Base-by-base conservation (phyloP, 1,140 invertebrate genomes). In the Drosophila murphyi region DNA sequence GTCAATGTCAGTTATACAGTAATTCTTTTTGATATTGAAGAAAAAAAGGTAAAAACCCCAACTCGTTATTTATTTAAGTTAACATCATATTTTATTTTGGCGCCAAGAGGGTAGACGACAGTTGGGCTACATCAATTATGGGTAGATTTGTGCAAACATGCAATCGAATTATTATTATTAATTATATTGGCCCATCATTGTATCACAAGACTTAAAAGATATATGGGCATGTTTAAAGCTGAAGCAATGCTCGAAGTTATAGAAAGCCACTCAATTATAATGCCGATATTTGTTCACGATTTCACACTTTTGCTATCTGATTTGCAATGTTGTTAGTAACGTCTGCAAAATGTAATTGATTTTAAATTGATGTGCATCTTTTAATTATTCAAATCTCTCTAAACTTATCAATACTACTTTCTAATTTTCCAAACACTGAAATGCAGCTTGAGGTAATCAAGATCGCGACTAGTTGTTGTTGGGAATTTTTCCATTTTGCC, bases 141-240 rank as follows among this genome's bases (percentile, higher is more conserved):
- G 32, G 29, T 57, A 62, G 51, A 69, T 80, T 65, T 54, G 52
- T 57, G 74, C 59, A 32, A 85, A 45, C 68, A 78, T 54, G 83
- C 83, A 88, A 87, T 87, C 69, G 83, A 87, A 82, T 88, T 82
- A 82, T 83, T 83, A 82, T 79, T 83, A 74, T 74, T 74, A 74
- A 74, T 74, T 69, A 70, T 56, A 87, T 77, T 87, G 83, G 82
- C 64, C 83, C 83, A 82, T 82, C 82, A 87, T 87, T 48, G 72
- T 72, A 82, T 82, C 83, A 88, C 83, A 83, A 87, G 83, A 82
- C 83, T 88, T 87, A 87, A 82, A 80, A 73, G 72, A 78, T 83
- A 79, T 79, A 76, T 74, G 54, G 29, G 41, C 12, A 28, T 20
- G 8, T 45, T 43, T 41, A 8, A 55, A 35, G 20, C 50, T 34